phyloP scores from a whole-genome alignment of 2,797 vertebrate genomes.

The Syndactyla subalaris region DNA sequence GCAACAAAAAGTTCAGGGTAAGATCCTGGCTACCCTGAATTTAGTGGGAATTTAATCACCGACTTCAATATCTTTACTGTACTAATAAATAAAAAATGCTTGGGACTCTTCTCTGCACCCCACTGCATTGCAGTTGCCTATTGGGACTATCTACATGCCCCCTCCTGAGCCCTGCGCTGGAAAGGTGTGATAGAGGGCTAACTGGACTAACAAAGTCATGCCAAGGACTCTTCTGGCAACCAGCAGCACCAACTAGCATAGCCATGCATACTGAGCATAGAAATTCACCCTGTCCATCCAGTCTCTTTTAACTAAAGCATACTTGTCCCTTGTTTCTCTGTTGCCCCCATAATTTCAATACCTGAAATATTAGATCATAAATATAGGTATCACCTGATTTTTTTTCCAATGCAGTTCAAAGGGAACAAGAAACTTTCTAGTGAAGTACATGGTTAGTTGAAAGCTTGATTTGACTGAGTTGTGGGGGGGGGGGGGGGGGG shows the following conservation, averaged over 20 bases:
- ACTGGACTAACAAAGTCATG: neutral
- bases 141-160: neutral
- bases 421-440: neutral
- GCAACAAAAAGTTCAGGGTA: neutral
- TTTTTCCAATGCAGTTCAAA: neutral
- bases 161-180: neutral
- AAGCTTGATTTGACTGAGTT: neutral
- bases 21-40: neutral
- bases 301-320: neutral
- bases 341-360: neutral
- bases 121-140: accelerated
- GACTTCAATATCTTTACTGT: neutral
- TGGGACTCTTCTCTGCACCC: neutral
- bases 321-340: neutral
- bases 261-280: accelerated
- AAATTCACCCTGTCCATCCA: neutral
- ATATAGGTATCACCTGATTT: neutral
- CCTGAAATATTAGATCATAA: neutral
- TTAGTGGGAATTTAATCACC: neutral
- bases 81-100: neutral
- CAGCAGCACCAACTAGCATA: neutral
- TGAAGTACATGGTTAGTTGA: neutral
- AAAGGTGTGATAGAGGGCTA: neutral
- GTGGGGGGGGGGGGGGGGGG: no score
- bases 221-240: neutral